Percentiles rank a stretch among this genome's conserved stretches.
These are phyloP conservation scores for Amblyjoppa fuscipennis DNA, from an alignment of 2,888 invertebrate species.

Conservation along the genomic window DNA sequence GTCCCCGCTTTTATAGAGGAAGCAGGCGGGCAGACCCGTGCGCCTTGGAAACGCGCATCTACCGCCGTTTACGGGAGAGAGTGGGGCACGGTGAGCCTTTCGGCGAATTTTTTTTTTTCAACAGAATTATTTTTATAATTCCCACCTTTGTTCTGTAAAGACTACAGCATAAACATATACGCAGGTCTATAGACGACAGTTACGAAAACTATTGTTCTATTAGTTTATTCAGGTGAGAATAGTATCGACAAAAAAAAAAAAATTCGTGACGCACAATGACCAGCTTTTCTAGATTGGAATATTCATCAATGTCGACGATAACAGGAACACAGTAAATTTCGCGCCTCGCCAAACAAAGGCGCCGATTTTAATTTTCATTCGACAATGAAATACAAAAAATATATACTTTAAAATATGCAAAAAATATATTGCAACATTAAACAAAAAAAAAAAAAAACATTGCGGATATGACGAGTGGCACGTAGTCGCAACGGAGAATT, in stretches of 20 bases:
- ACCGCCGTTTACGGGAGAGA: not conserved
- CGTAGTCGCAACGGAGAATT: conserved; percentile 54
- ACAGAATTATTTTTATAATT: not conserved
- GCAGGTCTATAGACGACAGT: not conserved
- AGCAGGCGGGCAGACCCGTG: conserved; percentile 45
- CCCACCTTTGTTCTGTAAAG: not conserved
- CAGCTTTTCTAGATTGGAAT: not conserved
- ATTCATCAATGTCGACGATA: not conserved
- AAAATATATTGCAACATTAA: conserved; percentile 15
- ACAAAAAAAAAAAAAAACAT: not conserved
- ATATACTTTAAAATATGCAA: not conserved
- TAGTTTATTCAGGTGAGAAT: not conserved
- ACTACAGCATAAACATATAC: not conserved
- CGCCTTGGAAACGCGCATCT: conserved; percentile 31
- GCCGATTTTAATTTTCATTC: not conserved
- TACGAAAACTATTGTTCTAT: not conserved
- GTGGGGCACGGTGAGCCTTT: not conserved
- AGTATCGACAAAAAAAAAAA: not conserved
- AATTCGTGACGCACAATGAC: not conserved
- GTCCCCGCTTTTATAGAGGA: conserved; percentile 79
- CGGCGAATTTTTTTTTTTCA: not conserved
- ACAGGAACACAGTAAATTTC: not conserved
- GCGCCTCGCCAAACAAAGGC: not conserved
- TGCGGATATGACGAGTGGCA: conserved; percentile 41
- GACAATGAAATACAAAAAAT: not conserved